Percentiles rank a stretch among this genome's conserved stretches.
Conservation (phyloP, 2,797 vertebrate species). For the Megaceryle alcyon region DNA sequence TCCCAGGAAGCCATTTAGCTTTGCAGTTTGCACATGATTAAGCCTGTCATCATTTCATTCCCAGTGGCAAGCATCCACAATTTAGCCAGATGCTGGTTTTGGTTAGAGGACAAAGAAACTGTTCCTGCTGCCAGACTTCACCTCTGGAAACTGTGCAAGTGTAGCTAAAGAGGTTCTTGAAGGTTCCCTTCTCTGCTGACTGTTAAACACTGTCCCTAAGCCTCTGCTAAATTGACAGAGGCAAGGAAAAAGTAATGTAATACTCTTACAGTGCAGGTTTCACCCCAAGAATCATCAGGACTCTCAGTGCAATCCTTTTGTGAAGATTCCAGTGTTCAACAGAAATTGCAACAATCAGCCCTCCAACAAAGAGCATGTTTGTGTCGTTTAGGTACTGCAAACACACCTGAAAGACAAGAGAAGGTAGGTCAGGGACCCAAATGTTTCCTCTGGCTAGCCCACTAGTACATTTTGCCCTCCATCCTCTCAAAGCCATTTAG, state of each 20-base stretch:
- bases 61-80: not conserved
- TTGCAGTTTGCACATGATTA: not conserved
- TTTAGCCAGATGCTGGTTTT: not conserved
- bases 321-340: constrained; percentile 97
- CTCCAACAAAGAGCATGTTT: constrained; percentile 93
- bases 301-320: constrained; percentile 92
- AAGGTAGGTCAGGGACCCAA: not conserved
- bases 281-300: constrained; percentile 89
- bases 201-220: not conserved
- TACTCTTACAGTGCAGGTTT: constrained; percentile 90
- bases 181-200: not conserved
- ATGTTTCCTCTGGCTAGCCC: not conserved
- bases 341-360: constrained; percentile 91
- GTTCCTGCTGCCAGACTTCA: not conserved
- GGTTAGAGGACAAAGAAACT: not conserved
- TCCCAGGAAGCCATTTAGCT: not conserved
- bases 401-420: constrained; percentile 84
- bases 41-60: not conserved
- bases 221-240: not conserved
- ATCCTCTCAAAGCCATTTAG: not conserved
- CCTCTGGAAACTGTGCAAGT: not conserved
- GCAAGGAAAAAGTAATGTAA: not conserved
- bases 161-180: not conserved
- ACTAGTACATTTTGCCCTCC: not conserved
- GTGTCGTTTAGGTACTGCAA: constrained; percentile 97